phyloP scores from a whole-genome alignment of 2,888 invertebrate genomes.

The Chloroclysta siterata region DNA sequence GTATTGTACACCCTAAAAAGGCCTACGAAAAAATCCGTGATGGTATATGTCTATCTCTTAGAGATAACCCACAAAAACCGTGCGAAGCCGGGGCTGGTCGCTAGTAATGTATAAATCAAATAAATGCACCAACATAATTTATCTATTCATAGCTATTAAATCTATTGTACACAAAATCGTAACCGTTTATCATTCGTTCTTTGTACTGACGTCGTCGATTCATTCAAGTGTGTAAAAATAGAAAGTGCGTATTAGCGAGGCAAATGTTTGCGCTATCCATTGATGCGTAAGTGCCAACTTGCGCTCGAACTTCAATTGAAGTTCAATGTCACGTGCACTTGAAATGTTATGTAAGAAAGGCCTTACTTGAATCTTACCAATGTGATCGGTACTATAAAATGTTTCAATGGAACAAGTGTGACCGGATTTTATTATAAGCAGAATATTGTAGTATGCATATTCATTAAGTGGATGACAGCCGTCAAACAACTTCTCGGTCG shows the following conservation, averaged over 20 bases:
- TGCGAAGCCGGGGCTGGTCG: no score
- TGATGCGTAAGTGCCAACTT: constrained; percentile 16
- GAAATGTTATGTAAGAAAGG: constrained; percentile 8
- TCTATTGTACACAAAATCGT: no score
- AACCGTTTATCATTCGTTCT: not conserved
- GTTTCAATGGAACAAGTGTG: not conserved
- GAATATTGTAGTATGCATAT: no score
- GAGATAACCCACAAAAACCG: no score
- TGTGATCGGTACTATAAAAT: not conserved
- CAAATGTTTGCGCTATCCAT: constrained; percentile 27
- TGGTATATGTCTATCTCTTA: no score
- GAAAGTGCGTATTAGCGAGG: constrained; percentile 36
- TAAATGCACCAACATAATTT: no score
- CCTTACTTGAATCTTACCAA: not conserved
- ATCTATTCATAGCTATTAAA: no score
- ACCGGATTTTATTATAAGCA: not conserved
- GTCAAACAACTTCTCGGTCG: no score
- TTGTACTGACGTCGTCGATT: not conserved
- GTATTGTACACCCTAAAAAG: no score
- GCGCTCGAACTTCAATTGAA: not conserved
- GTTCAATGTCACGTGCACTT: constrained; percentile 27
- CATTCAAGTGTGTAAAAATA: constrained; percentile 30
- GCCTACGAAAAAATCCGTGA: no score
- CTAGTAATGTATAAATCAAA: no score
- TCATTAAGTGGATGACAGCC: no score